Evolutionary conservation across 2,113 vertebrate species (phyloP), one percentile per base, ranked within the genome.

Genomic region (Pristiophorus japonicus): DNA sequence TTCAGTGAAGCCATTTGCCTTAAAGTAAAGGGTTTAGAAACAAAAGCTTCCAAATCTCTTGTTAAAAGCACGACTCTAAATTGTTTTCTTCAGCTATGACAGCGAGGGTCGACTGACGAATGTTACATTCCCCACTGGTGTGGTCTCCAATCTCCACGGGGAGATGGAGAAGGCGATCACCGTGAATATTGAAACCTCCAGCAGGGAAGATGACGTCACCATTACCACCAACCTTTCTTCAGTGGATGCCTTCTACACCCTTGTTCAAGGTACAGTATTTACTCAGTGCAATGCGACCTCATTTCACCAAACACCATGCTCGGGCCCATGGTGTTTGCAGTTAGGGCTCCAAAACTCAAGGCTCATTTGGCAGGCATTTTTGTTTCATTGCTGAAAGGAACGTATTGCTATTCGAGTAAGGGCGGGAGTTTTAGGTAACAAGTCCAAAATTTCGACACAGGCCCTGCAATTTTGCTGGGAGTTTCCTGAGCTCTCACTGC

Each of bases 91-190:
- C 96, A 99, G 99, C 97, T 99, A 99, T 0, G 99, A 99, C 98
- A 98, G 98, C 0, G 99, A 99, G 96, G 99, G 99, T 18, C 98
- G 98, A 95, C 98, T 99, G 94, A 99, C 99, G 96, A 99, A 99
- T 0, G 99, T 99, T 95, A 99, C 99, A 0, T 99, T 99, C 96
- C 99, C 99, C 85, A 99, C 99, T 0, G 99, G 99, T 67, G 98
- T 98, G 96, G 98, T 99, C 96, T 99, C 98, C 78, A 99, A 98
- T 97, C 97, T 99, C 96, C 98, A 99, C 0, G 98, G 98, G 0
- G 99, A 99, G 96, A 98, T 99, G 97, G 98, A 98, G 96, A 98
- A 97, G 96, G 98, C 98, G 11, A 97, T 99, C 96, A 99, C 98
- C 0, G 99, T 99, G 97, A 98, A 99, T 96, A 97, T 99, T 1